Percentiles rank a stretch among this genome's conserved stretches.
phyloP scores from a whole-genome alignment of 2,888 invertebrate genomes.

The Leptinotarsa rubiginosa region DNA sequence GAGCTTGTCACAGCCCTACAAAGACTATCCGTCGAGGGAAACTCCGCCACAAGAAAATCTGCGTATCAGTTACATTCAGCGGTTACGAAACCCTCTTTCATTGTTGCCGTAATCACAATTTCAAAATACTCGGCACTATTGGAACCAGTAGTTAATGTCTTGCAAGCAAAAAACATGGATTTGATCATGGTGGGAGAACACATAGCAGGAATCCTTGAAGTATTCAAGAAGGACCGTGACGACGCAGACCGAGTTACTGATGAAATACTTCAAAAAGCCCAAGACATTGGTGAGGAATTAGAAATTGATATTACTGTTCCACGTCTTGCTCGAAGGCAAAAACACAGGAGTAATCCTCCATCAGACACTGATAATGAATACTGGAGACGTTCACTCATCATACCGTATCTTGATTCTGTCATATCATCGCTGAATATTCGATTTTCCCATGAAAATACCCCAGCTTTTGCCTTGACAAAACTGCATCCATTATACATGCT shows the following conservation, averaged over 20 bases:
- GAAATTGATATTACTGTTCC: too few species aligned
- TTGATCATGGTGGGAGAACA: conserved; percentile 27
- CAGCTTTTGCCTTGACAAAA: conserved; percentile 31
- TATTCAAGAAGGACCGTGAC: conserved; percentile 25
- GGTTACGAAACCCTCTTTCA: conserved; percentile 28
- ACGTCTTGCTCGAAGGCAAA: conserved; percentile 24
- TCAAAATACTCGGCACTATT: conserved; percentile 35
- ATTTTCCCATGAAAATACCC: conserved; percentile 39
- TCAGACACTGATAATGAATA: conserved; percentile 35
- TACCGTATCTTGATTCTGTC: conserved; percentile 36
- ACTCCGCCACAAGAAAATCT: conserved; percentile 27
- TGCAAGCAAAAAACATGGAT: conserved; percentile 47
- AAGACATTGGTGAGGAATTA: too few species aligned
- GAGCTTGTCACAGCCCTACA: conserved; percentile 23
- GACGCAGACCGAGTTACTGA: conserved; percentile 19
- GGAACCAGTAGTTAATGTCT: conserved; percentile 37
- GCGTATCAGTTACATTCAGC: conserved; percentile 28
- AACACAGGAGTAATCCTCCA: conserved; percentile 23
- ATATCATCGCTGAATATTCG: conserved; percentile 37
- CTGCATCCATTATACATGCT: conserved; percentile 33
- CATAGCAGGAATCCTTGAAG: conserved; percentile 19
- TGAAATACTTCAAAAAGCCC: conserved; percentile 27
- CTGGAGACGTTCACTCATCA: conserved; percentile 34
- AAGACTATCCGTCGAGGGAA: conserved; percentile 24
- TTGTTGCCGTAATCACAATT: conserved; percentile 16